A percentile compares a stretch with the other conserved stretches of the same genome.
Evolutionary conservation across 2,888 invertebrate species (phyloP).

Genomic region (Conomelus anceps): DNA sequence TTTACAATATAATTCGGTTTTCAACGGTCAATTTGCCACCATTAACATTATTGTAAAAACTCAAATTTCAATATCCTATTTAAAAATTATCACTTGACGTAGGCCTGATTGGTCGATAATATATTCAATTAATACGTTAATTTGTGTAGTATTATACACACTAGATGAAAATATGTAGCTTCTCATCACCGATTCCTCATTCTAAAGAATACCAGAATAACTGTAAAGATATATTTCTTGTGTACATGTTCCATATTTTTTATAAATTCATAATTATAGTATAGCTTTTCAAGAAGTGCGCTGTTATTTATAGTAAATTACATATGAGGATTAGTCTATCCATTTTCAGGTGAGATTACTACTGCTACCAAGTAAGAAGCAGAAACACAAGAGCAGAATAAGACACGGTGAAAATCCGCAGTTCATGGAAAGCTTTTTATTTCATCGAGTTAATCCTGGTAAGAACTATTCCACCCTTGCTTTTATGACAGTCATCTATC

Average conservation of each 20-base stretch:
- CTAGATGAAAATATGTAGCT: no score
- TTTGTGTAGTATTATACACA: no score
- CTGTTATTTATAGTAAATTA: neutral
- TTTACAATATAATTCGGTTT: no score
- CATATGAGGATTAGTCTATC: constrained; percentile 22
- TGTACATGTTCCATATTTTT: neutral
- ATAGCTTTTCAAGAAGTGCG: neutral
- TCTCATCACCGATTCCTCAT: no score
- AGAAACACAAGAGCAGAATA: constrained; percentile 90
- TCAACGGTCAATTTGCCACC: no score
- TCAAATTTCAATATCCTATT: no score
- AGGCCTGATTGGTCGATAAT: no score
- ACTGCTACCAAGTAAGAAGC: constrained; percentile 84
- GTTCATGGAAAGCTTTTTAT: constrained; percentile 86
- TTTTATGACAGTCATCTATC: constrained; percentile 10
- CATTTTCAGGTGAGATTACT: constrained; percentile 70
- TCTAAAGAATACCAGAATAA: no score
- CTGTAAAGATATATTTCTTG: no score
- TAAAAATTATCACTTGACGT: no score
- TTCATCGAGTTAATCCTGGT: constrained; percentile 86
- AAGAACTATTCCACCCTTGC: constrained; percentile 26
- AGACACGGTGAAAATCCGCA: constrained; percentile 85
- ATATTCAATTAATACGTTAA: no score
- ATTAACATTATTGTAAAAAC: no score
- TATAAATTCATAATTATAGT: neutral